Percentiles rank a stretch among this genome's conserved stretches.
Conservation (phyloP, 2,888 invertebrate genomes). For the Volucella inflata region DNA sequence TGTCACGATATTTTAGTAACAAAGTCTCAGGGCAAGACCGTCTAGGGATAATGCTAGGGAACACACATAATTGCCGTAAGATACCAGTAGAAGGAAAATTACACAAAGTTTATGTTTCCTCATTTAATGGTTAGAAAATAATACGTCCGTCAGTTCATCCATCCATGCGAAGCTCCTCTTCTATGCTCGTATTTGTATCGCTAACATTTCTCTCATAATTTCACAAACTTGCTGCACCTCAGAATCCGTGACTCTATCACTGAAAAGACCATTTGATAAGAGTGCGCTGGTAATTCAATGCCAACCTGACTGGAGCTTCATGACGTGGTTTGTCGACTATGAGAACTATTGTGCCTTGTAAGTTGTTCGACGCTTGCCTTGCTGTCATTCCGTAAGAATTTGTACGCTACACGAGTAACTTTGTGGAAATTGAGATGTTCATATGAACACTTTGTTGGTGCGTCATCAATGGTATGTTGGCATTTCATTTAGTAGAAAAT, state of each 20-base stretch:
- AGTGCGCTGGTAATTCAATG: constrained; percentile 45
- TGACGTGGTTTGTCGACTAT: constrained; percentile 28
- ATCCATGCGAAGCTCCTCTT: constrained; percentile 25
- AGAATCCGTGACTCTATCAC: constrained; percentile 22
- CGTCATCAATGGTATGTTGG: no score
- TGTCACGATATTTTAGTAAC: constrained; percentile 48
- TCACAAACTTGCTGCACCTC: constrained; percentile 24
- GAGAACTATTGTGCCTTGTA: background rate
- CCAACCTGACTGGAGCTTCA: constrained; percentile 19
- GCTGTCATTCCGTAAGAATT: no score
- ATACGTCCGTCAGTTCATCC: constrained; percentile 27
- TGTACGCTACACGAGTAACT: no score
- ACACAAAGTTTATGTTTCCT: constrained; percentile 55
- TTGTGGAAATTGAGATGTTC: no score
- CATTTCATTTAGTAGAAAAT: no score
- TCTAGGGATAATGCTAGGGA: background rate
- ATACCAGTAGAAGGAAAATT: constrained; percentile 12
- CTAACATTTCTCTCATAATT: no score
- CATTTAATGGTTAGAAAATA: constrained; percentile 54
- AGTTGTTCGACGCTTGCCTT: no score
- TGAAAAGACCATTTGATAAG: constrained; percentile 31
- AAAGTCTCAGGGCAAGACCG: constrained; percentile 9
- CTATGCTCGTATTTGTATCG: background rate
- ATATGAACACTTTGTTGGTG: no score
- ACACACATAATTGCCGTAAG: constrained; percentile 20